Base-by-base conservation (phyloP, 2,797 vertebrate genomes). In the Enteromius unitaeniatus region DNA sequence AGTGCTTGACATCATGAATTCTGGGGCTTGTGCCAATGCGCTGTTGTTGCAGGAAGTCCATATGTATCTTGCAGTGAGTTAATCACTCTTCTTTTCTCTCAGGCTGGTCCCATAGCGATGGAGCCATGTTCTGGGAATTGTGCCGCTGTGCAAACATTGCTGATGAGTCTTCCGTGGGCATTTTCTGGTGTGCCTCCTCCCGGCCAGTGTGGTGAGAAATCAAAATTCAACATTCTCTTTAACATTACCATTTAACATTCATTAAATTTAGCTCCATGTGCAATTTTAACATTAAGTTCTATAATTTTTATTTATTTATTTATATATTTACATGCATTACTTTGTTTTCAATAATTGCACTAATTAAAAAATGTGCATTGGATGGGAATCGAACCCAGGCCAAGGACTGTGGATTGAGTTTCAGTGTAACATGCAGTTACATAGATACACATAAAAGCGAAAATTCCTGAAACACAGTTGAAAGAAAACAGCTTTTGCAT, bases 111-210 rank as follows among this genome's bases (percentile, higher is more conserved):
- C 0, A 95, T 97, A 2, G 96, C 97, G 84, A 92, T 97, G 23
- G 97, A 98, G 88, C 96, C 97, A 0, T 99, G 97, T 77, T 95
- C 95, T 55, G 96, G 96, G 8, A 97, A 95, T 92, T 93, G 94
- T 93, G 96, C 96, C 0, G 96, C 96, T 0, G 96, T 99, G 13
- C 94, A 97, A 82, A 98, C 97, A 0, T 96, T 98, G 26, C 95
- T 99, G 70, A 89, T 99, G 78, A 96, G 96, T 81, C 95, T 98
- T 28, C 97, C 97, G 2, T 93, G 95, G 93, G 95, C 95, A 84
- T 84, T 95, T 0, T 94, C 95, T 8, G 96, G 96, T 14, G 92
- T 94, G 17, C 96, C 96, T n/a, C 97, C 96, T 1, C 97, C 97
- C 0, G 97, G 96, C 65, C 97, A 99, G 89, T 97, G 96, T 92